These are phyloP conservation scores for Verasper variegatus DNA, from an alignment of 2,113 vertebrate species.

Conservation along the genomic window DNA sequence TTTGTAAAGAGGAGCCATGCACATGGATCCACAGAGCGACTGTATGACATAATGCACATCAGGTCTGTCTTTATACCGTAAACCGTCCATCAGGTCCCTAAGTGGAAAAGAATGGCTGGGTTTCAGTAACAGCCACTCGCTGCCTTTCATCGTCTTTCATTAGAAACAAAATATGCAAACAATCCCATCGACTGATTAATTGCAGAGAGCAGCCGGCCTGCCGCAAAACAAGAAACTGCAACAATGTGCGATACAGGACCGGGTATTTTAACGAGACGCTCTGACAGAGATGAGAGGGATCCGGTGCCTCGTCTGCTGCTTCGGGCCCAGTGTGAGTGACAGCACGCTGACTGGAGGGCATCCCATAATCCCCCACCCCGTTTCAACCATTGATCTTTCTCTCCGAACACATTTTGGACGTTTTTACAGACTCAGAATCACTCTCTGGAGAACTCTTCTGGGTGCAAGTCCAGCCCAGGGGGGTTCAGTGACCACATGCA, in stretches of 20 bases:
- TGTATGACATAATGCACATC: conserved; percentile 51
- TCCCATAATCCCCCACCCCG: conserved; percentile 48
- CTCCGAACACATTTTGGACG: conserved; percentile 50
- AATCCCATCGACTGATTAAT: conserved; percentile 55
- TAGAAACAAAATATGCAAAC: conserved; percentile 56
- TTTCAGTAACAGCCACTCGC: conserved; percentile 28
- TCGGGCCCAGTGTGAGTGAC: conserved; percentile 59
- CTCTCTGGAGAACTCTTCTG: conserved; percentile 35
- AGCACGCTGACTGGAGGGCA: conserved; percentile 50
- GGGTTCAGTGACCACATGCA: conserved; percentile 27
- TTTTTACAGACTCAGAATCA: conserved; percentile 43
- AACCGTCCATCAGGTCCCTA: conserved; percentile 58
- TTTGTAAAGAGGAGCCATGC: conserved; percentile 30
- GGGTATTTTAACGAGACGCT: conserved; percentile 61
- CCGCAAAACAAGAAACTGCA: conserved; percentile 59
- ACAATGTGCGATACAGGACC: conserved; percentile 28
- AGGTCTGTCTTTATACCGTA: conserved; percentile 52
- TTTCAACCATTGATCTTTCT: conserved; percentile 53
- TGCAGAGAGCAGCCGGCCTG: conserved; percentile 2
- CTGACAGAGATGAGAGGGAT: conserved; percentile 44
- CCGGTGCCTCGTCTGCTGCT: conserved; percentile 36
- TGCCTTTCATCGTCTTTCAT: conserved; percentile 59
- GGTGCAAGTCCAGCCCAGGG: conserved; percentile 12
- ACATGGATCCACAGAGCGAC: conserved; percentile 14
- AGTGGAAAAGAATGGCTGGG: conserved; percentile 61